phyloP scores from a whole-genome alignment of 2,113 vertebrate genomes.

The Octodon degus region DNA sequence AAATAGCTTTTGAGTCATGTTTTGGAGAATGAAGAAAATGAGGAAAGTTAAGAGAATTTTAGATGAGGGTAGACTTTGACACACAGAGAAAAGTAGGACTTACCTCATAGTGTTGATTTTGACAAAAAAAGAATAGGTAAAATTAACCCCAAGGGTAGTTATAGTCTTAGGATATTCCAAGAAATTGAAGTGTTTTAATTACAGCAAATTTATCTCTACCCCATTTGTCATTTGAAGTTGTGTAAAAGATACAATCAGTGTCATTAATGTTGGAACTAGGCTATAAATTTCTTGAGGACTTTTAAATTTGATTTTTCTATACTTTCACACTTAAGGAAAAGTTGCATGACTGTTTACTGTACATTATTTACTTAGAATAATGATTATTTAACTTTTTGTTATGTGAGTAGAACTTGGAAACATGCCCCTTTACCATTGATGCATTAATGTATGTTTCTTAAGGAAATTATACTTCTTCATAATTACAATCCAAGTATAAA shows the following conservation, averaged over 20 bases:
- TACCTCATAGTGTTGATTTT: background rate
- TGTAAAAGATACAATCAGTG: background rate
- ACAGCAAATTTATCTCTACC: conserved; percentile 24
- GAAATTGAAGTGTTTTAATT: conserved; percentile 49
- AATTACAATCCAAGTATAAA: background rate
- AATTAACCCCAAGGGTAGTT: background rate
- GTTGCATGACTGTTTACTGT: background rate
- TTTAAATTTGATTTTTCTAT: background rate
- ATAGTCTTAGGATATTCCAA: conserved; percentile 28
- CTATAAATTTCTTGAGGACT: background rate
- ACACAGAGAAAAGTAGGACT: background rate
- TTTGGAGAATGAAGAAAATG: background rate
- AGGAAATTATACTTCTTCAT: background rate
- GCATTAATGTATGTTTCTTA: background rate
- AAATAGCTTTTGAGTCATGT: background rate
- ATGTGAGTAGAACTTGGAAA: conserved; percentile 7
- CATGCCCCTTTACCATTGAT: background rate
- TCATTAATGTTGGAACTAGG: background rate
- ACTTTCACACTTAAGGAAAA: conserved; percentile 35
- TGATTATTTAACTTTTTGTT: background rate
- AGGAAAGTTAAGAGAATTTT: conserved; percentile 24
- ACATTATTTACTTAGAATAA: background rate
- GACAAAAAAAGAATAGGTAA: background rate
- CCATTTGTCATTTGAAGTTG: conserved; percentile 31
- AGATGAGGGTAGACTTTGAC: background rate